Evolutionary conservation across 2,888 invertebrate species (phyloP).

Genomic region (Aspidapion aeneum): DNA sequence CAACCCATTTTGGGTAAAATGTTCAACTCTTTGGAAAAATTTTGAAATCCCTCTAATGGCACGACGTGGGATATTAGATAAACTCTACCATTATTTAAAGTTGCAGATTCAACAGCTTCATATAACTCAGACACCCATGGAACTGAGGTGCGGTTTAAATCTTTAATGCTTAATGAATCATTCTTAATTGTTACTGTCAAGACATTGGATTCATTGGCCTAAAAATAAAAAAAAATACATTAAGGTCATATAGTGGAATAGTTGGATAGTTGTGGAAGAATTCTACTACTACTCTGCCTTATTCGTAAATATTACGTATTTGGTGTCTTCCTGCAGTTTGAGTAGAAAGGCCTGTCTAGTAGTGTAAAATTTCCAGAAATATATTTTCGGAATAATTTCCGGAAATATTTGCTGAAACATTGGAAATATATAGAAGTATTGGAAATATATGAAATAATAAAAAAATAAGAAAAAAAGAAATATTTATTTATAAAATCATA

Average conservation of each 20-base stretch:
- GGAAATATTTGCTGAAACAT: no score
- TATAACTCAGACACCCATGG: conserved; percentile 40
- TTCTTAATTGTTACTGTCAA: conserved; percentile 35
- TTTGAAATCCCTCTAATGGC: conserved; percentile 42
- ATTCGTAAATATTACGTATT: neutral
- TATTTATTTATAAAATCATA: no score
- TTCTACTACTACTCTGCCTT: neutral
- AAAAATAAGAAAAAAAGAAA: no score
- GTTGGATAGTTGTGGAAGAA: no score
- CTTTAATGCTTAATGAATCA: conserved; percentile 39
- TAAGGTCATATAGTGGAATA: neutral
- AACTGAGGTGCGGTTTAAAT: conserved; percentile 35
- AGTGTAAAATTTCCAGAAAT: no score
- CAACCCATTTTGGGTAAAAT: conserved; percentile 31
- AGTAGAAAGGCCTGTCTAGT: conserved; percentile 4
- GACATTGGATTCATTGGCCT: conserved; percentile 28
- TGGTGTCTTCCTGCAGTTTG: conserved; percentile 13
- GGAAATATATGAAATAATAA: no score
- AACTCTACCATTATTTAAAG: conserved; percentile 29
- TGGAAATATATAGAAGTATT: no score
- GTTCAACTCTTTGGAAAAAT: conserved; percentile 38
- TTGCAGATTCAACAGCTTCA: conserved; percentile 26
- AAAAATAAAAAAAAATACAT: conserved; percentile 24
- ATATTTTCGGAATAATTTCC: no score
- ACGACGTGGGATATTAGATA: conserved; percentile 38